Evolutionary conservation across 2,888 invertebrate species (phyloP).

Genomic region (Diaperis boleti): DNA sequence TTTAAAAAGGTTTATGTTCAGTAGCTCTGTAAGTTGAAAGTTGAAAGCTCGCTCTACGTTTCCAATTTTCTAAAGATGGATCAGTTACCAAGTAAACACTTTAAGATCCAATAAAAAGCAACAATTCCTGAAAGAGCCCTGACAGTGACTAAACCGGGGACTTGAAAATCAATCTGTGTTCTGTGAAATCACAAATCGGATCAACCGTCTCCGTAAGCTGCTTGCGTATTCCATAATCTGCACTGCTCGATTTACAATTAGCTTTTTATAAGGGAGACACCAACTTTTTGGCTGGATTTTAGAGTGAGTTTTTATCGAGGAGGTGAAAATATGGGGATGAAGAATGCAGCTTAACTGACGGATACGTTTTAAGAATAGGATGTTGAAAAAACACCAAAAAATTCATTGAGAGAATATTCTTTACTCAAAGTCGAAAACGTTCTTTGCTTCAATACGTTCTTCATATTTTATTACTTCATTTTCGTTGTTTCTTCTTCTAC

Average conservation of each 20-base stretch:
- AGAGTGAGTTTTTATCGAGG: too few species aligned
- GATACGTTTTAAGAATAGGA: too few species aligned
- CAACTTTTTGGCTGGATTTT: too few species aligned
- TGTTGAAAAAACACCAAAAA: too few species aligned
- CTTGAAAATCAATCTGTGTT: constrained; percentile 43
- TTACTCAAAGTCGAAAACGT: too few species aligned
- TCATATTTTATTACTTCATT: too few species aligned
- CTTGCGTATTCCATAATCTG: constrained; percentile 42
- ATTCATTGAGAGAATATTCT: too few species aligned
- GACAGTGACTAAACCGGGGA: constrained; percentile 35
- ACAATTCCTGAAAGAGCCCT: constrained; percentile 43
- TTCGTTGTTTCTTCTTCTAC: too few species aligned
- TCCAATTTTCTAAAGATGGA: constrained; percentile 45
- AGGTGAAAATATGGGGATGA: too few species aligned
- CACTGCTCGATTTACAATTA: constrained; percentile 39
- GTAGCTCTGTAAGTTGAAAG: constrained; percentile 40
- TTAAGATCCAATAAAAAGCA: constrained; percentile 46
- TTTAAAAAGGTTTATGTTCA: constrained; percentile 36
- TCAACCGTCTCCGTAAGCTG: constrained; percentile 43
- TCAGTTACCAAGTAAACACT: constrained; percentile 45
- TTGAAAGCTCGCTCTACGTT: constrained; percentile 35
- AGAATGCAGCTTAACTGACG: too few species aligned
- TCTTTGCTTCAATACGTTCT: too few species aligned
- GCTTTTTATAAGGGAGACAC: neutral
- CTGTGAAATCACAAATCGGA: constrained; percentile 45